Base-by-base conservation (phyloP, 2,113 vertebrate species). In the Pyxicephalus adspersus region DNA sequence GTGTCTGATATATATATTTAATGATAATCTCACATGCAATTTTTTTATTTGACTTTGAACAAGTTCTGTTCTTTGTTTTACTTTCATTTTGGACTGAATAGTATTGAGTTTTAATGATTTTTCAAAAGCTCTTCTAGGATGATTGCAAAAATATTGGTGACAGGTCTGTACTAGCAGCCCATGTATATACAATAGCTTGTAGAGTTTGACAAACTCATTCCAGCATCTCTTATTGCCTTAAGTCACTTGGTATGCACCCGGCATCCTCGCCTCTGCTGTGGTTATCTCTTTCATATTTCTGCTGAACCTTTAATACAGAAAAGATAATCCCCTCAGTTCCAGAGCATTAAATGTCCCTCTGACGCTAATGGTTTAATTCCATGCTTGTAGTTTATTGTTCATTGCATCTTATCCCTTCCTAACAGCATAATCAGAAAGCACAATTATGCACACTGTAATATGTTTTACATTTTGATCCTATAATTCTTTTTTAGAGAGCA, bases 291-390 rank as follows among this genome's bases (percentile, higher is more conserved):
- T 81, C 38, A 81, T 73, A 81, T 64, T 54, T 52, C 68, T 64
- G 60, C 68, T 73, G 68, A 81, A 81, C 79, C 68, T 73, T 74
- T 81, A 73, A 81, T 81, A 64, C 68, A 64, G 55, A 73, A 81
- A 73, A 74, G 68, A 81, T 81, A 81, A 81, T 81, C 79, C 79
- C 68, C 31, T 81, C 68, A 64, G 68, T 81, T 81, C 79, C 60
- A 74, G 15, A 25, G 68, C 68, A 81, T 81, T 81, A 74, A 81
- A 74, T 81, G 68, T 74, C 58, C 57, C 57, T 81, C 28, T 81
- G 68, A 73, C 26, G 70, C 58, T 81, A 81, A 81, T 73, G 50
- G 79, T 73, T 64, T 81, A 73, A 73, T 81, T 81, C 68, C 68
- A 81, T 81, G 61, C 79, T 73, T 74, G 79, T 72, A 64, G 26